A percentile compares a stretch with the other conserved stretches of the same genome.
These are phyloP conservation scores for Morone saxatilis DNA, from an alignment of 2,113 vertebrate species.

Conservation along the genomic window DNA sequence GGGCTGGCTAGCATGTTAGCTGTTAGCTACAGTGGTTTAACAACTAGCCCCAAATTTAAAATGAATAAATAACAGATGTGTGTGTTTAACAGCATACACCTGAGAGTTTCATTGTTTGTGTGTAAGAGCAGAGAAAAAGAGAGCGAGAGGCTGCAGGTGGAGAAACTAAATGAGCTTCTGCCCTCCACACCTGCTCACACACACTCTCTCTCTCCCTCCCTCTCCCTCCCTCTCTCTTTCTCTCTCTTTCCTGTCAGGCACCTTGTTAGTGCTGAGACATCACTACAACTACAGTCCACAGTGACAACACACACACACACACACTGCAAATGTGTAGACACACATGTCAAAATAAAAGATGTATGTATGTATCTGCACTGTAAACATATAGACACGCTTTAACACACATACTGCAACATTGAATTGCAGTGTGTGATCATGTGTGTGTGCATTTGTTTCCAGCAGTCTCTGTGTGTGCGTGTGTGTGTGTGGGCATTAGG, in stretches of 20 bases:
- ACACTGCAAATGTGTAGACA: background rate
- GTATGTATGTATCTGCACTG: background rate
- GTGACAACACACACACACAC: background rate
- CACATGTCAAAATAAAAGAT: background rate
- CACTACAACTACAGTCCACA: background rate
- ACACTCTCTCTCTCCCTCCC: too few relatives aligned
- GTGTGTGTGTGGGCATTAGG: background rate
- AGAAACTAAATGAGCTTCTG: conserved; percentile 1
- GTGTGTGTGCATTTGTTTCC: background rate
- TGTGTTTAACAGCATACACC: background rate
- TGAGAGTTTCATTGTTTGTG: background rate
- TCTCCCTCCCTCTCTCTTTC: background rate
- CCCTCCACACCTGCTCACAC: background rate
- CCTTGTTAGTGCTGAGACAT: conserved; percentile 13
- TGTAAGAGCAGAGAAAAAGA: background rate
- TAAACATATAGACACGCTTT: background rate
- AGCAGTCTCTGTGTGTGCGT: background rate
- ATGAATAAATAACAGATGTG: background rate
- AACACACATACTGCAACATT: background rate
- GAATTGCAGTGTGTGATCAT: background rate
- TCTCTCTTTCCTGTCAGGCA: background rate
- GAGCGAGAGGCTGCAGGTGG: background rate
- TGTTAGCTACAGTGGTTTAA: background rate
- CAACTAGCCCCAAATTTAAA: background rate
- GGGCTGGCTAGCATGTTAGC: background rate